These are phyloP conservation scores for Thamnophis elegans DNA, from an alignment of 2,797 vertebrate genomes.

Conservation along the genomic window DNA sequence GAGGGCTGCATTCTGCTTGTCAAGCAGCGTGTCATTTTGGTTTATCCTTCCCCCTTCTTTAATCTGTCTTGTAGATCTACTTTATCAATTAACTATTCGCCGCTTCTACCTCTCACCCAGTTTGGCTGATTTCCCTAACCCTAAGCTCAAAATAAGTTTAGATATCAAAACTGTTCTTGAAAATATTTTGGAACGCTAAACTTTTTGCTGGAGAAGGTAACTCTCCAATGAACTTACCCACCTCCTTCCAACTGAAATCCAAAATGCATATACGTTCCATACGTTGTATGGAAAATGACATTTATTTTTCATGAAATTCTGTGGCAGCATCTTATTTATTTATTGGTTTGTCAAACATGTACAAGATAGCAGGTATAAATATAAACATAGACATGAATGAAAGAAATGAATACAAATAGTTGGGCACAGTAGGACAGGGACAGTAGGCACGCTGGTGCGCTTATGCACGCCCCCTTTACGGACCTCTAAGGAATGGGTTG, in stretches of 20 bases:
- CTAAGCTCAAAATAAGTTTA: slow-evolving; percentile 76
- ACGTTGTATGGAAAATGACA: not conserved
- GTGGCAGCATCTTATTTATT: not conserved
- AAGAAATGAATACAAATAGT: too few relatives aligned
- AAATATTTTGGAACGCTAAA: slow-evolving; percentile 78
- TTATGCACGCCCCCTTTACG: too few relatives aligned
- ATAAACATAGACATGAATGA: too few relatives aligned
- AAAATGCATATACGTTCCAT: not conserved
- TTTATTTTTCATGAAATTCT: not conserved
- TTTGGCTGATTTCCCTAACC: slow-evolving; percentile 78
- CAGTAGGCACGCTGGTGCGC: too few relatives aligned
- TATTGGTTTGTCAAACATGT: too few relatives aligned
- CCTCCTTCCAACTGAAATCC: not conserved
- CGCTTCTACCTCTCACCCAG: slow-evolving; percentile 47
- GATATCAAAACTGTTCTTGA: slow-evolving; percentile 73
- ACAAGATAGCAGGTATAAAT: too few relatives aligned
- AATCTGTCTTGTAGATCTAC: slow-evolving; percentile 19
- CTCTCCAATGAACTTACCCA: slow-evolving; percentile 31
- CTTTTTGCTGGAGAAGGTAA: slow-evolving; percentile 66
- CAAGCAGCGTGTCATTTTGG: not conserved
- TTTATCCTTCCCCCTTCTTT: slow-evolving; percentile 6
- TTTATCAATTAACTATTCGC: slow-evolving; percentile 53
- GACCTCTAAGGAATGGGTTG: too few relatives aligned
- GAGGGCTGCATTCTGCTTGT: not conserved
- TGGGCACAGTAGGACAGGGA: too few relatives aligned